Conservation (phyloP, 2,888 invertebrate species). For the Seira musarum region DNA sequence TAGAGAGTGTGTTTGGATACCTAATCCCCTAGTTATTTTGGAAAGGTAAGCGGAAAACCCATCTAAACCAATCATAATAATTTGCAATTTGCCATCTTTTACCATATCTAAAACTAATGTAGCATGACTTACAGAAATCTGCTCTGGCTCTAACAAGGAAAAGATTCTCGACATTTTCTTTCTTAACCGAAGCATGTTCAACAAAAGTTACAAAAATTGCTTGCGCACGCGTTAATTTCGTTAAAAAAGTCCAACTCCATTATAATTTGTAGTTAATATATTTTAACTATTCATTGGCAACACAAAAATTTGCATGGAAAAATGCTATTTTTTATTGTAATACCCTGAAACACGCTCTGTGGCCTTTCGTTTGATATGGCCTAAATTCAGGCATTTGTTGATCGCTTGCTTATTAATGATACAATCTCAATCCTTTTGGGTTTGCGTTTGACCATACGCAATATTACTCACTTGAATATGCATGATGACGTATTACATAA, state of each 20-base stretch:
- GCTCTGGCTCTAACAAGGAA: too few relatives aligned
- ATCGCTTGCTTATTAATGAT: neutral
- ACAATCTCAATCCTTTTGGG: neutral
- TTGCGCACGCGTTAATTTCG: too few relatives aligned
- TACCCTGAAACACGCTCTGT: neutral
- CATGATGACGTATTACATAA: neutral
- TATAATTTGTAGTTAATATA: too few relatives aligned
- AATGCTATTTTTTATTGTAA: neutral
- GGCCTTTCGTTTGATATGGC: neutral
- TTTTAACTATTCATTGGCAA: neutral
- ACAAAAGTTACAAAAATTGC: neutral
- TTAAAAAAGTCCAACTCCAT: too few relatives aligned
- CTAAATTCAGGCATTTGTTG: neutral
- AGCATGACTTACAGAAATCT: too few relatives aligned
- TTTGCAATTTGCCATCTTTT: neutral
- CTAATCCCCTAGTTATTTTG: constrained; percentile 34
- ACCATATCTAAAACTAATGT: neutral
- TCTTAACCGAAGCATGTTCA: neutral
- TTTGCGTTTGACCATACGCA: neutral
- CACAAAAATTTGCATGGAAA: neutral
- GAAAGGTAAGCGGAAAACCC: constrained; percentile 53
- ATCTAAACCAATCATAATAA: neutral
- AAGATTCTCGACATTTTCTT: neutral
- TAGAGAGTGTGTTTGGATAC: constrained; percentile 35
- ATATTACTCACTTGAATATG: neutral